Conservation (phyloP, 2,888 invertebrate genomes). For the Drosophila dives region DNA sequence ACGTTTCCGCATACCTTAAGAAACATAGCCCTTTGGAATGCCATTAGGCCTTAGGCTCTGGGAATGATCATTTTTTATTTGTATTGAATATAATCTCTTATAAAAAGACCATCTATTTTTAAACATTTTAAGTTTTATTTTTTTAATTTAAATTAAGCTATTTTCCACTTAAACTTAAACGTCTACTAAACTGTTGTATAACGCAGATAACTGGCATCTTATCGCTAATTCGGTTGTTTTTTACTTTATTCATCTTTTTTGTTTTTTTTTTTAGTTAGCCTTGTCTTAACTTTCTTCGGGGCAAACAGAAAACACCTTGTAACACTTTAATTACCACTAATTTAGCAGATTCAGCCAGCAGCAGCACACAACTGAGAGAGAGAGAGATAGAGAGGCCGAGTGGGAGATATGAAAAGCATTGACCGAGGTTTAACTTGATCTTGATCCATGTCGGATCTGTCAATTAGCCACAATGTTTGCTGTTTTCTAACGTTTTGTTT, state of each 20-base stretch:
- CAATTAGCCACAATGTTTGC: conserved; percentile 44
- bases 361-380: neutral
- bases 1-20: conserved; percentile 41
- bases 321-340: conserved; percentile 77
- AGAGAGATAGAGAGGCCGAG: conserved; percentile 3
- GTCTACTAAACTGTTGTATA: conserved; percentile 3
- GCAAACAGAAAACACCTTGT: conserved; percentile 62
- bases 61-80: neutral
- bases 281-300: conserved; percentile 62
- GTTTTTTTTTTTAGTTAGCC: conserved; percentile 14
- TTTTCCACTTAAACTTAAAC: conserved; percentile 5
- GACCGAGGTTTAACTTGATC: conserved; percentile 43
- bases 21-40: neutral
- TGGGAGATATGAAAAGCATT: conserved; percentile 25
- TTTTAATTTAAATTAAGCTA: conserved; percentile 7
- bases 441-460: conserved; percentile 54
- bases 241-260: conserved; percentile 15
- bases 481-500: conserved; percentile 39
- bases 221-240: conserved; percentile 35
- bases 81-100: neutral
- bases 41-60: neutral
- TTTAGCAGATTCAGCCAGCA: conserved; percentile 36
- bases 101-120: neutral
- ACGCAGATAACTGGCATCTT: conserved; percentile 14
- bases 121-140: neutral